Evolutionary conservation across 2,888 invertebrate genomes (phyloP).

Genomic region (Schizaphis graminum): DNA sequence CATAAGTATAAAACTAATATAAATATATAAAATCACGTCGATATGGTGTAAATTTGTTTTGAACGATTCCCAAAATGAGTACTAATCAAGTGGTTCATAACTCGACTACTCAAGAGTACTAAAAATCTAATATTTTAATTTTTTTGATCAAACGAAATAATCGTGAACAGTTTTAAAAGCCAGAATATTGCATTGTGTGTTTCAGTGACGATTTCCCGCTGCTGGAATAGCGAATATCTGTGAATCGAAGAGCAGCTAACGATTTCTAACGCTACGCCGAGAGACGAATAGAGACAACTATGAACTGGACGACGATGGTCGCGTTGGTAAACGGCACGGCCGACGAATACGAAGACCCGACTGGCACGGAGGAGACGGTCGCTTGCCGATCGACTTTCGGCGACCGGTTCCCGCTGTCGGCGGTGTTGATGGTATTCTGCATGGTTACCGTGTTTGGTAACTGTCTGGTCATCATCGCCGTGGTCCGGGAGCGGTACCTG

Average conservation of each 20-base stretch:
- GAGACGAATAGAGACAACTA: background rate
- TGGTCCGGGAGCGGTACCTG: slow-evolving; percentile 91
- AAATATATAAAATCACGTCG: background rate
- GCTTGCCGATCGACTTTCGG: slow-evolving; percentile 69
- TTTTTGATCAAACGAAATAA: background rate
- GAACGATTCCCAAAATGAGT: background rate
- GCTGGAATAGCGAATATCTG: background rate
- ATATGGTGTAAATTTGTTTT: background rate
- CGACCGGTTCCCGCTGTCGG: slow-evolving; percentile 83
- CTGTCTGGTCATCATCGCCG: slow-evolving; percentile 92
- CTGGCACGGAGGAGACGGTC: background rate
- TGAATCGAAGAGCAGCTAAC: background rate
- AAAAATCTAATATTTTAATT: background rate
- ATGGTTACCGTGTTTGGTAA: slow-evolving; percentile 96
- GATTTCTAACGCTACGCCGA: background rate
- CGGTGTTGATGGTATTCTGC: slow-evolving; percentile 87
- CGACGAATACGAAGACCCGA: slow-evolving; percentile 21
- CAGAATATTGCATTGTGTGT: background rate
- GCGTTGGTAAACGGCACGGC: background rate
- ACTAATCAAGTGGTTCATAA: background rate
- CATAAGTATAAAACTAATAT: background rate
- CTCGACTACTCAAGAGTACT: no score
- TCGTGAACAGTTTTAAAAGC: background rate
- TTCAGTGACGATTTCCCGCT: background rate
- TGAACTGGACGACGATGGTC: slow-evolving; percentile 7